phyloP scores from a whole-genome alignment of 2,113 vertebrate species.

The Empidonax traillii region DNA sequence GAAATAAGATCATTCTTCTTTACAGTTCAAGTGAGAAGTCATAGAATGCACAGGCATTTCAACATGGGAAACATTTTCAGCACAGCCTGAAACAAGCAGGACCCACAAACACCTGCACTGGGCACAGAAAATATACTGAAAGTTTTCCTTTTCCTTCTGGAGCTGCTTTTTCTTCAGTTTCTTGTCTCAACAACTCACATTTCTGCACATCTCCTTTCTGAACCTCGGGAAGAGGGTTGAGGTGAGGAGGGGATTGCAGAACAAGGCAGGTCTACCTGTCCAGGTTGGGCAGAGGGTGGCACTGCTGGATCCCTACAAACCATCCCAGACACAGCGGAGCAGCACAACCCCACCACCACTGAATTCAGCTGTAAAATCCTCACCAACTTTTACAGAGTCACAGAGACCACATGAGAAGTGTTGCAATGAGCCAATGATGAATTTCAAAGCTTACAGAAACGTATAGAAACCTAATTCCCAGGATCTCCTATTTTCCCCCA shows the following conservation, averaged over 20 bases:
- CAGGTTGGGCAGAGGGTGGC: background rate
- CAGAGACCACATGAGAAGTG: background rate
- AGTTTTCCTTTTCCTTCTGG: background rate
- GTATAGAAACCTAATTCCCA: background rate
- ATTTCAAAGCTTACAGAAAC: background rate
- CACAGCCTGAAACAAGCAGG: background rate
- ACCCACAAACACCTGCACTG: background rate
- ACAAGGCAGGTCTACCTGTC: background rate
- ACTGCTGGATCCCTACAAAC: background rate
- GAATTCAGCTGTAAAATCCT: background rate
- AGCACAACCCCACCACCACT: background rate
- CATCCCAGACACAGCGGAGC: rapidly evolving
- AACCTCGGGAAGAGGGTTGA: background rate
- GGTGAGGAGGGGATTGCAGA: background rate
- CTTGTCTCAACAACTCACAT: background rate
- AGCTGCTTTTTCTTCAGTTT: background rate
- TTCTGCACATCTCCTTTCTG: background rate
- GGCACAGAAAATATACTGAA: rapidly evolving
- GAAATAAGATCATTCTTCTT: background rate
- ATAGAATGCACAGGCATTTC: background rate
- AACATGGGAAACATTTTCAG: background rate
- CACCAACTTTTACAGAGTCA: background rate
- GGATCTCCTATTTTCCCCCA: background rate
- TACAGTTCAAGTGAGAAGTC: background rate
- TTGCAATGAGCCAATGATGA: background rate